A percentile compares a stretch with the other conserved stretches of the same genome.
Evolutionary conservation across 2,888 invertebrate genomes (phyloP).

Genomic region (Nephrotoma guestfalica): DNA sequence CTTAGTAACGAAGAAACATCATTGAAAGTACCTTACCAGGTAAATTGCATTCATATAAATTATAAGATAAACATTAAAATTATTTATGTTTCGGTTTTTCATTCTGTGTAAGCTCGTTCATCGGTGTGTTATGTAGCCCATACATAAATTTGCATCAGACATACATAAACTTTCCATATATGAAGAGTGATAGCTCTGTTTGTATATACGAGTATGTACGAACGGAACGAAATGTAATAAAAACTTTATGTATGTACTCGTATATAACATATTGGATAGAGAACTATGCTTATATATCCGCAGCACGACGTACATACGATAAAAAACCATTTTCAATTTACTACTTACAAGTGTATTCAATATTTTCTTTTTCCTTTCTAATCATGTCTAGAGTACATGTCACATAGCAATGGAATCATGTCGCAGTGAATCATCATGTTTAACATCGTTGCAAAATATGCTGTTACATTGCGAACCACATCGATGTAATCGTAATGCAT

Average conservation of each 20-base stretch:
- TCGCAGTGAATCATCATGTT: constrained; percentile 69
- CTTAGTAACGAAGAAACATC: not conserved
- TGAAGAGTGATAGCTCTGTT: not conserved
- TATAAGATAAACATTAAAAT: not conserved
- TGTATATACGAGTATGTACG: not conserved
- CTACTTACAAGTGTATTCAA: not conserved
- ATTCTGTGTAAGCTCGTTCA: not conserved
- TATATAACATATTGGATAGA: not conserved
- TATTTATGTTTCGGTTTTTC: not conserved
- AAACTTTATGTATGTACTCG: not conserved
- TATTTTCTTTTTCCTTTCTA: constrained; percentile 4
- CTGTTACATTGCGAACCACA: constrained; percentile 65
- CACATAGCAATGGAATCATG: constrained; percentile 70
- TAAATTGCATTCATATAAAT: not conserved
- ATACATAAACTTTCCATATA: not conserved
- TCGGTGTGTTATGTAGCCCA: not conserved
- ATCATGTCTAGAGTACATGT: constrained; percentile 54
- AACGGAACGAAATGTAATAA: not conserved
- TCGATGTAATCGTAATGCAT: constrained; percentile 69
- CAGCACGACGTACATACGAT: not conserved
- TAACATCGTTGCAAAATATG: constrained; percentile 65
- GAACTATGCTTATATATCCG: not conserved
- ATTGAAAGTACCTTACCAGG: not conserved
- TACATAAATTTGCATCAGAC: not conserved
- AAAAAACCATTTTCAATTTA: not conserved